Conservation (phyloP, 92 coral and sea anemone genomes). For the Zoanthus sansibaricus region DNA sequence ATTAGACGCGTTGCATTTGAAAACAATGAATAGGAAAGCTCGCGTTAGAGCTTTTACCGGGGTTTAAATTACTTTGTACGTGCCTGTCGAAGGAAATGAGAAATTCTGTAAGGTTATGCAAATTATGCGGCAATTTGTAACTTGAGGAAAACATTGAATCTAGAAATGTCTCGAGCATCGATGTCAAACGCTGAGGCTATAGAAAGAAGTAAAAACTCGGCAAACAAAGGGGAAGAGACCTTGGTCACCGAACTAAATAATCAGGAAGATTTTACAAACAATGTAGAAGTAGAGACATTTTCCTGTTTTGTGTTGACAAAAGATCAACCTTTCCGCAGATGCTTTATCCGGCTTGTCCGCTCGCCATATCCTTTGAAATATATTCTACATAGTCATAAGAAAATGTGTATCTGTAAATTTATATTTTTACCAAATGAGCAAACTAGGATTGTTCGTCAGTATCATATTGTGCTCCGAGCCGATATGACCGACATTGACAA, state of each 20-base stretch:
- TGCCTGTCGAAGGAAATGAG: no score
- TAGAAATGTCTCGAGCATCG: background rate
- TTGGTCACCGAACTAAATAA: background rate
- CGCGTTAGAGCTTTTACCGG: no score
- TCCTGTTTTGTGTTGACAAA: conserved; percentile 81
- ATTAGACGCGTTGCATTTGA: no score
- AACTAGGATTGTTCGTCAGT: no score
- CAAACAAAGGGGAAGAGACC: background rate
- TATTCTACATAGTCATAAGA: background rate
- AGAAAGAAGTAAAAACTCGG: background rate
- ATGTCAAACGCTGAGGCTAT: background rate
- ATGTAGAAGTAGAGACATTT: conserved; percentile 62
- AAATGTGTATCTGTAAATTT: no score
- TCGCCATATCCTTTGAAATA: conserved; percentile 93
- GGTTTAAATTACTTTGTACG: no score
- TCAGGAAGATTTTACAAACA: background rate
- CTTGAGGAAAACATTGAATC: background rate
- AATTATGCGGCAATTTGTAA: no score
- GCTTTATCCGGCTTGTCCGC: conserved; percentile 82
- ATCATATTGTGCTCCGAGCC: no score
- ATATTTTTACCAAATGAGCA: no score
- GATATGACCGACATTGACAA: no score
- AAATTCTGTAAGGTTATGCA: no score
- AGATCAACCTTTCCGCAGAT: conserved; percentile 73
- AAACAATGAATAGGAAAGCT: no score